phyloP scores from a whole-genome alignment of 2,888 invertebrate species.

The Limnephilus lunatus region DNA sequence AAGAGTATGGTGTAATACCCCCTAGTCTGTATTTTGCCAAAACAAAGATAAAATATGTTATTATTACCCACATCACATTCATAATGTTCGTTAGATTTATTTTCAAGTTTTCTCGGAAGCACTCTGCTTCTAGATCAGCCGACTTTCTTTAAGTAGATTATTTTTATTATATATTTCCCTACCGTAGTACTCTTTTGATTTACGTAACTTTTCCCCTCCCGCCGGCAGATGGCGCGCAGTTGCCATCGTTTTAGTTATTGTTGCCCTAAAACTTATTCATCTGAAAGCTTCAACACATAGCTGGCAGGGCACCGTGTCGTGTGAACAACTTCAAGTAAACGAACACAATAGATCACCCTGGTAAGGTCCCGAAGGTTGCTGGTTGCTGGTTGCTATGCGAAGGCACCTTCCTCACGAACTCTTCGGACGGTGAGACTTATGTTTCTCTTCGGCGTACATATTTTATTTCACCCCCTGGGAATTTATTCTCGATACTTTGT shows the following conservation, averaged over 20 bases:
- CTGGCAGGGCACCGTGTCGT: constrained; percentile 23
- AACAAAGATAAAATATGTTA: background rate
- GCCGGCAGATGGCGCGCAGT: constrained; percentile 34
- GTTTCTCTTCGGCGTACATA: background rate
- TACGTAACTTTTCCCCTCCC: constrained; percentile 17
- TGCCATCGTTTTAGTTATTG: constrained; percentile 37
- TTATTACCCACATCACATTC: background rate
- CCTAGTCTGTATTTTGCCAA: background rate
- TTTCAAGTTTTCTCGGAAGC: background rate
- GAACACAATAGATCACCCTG: constrained; percentile 43
- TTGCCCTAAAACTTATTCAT: constrained; percentile 42
- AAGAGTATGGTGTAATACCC: too few relatives aligned
- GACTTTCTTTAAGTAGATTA: background rate
- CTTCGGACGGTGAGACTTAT: constrained; percentile 18
- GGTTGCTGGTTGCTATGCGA: constrained; percentile 2
- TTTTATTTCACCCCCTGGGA: background rate
- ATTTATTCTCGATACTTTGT: background rate
- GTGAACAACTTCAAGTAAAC: constrained; percentile 43
- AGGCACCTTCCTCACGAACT: background rate
- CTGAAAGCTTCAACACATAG: constrained; percentile 46
- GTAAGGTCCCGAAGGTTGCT: constrained; percentile 40
- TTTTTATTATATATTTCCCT: background rate
- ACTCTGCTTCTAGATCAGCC: background rate
- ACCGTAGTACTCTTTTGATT: background rate
- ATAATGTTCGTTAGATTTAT: background rate